These are phyloP conservation scores for Montipora sp. DNA, from an alignment of 64 coral and sea anemone genomes.

Conservation along the genomic window DNA sequence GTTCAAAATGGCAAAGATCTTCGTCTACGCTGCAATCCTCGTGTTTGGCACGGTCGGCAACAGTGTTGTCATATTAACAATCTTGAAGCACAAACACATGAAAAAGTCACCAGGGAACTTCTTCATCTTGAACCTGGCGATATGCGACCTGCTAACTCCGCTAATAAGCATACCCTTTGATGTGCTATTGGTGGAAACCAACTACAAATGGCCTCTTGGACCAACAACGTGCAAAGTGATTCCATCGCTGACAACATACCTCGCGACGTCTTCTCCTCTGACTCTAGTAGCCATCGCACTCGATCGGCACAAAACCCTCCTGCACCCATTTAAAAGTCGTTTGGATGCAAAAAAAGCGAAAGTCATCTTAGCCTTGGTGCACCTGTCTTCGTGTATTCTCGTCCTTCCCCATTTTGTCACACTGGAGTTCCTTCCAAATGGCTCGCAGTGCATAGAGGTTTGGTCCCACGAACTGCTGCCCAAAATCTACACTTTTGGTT, in stretches of 20 bases:
- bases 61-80: conserved; percentile 26
- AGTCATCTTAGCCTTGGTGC: conserved; percentile 14
- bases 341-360: conserved; percentile 45
- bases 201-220: conserved; percentile 11
- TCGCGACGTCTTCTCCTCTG: conserved; percentile 42
- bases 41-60: conserved; percentile 42
- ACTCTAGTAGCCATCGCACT: conserved; percentile 58
- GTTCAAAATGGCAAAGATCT: conserved; percentile 54
- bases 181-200: conserved; percentile 26
- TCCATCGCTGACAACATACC: conserved; percentile 24
- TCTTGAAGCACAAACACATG: conserved; percentile 35
- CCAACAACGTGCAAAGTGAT: conserved; percentile 48
- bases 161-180: conserved; percentile 67
- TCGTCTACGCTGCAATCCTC: conserved; percentile 18
- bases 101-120: conserved; percentile 27
- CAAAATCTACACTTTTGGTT: conserved; percentile 67
- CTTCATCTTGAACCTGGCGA: conserved; percentile 55
- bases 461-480: conserved; percentile 46
- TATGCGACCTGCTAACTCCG: conserved; percentile 57
- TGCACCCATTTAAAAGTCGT: conserved; percentile 65
- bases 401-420: conserved; percentile 24
- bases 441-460: conserved; percentile 8
- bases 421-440: neutral
- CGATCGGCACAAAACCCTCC: conserved; percentile 44
- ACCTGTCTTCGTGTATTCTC: neutral